Evolutionary conservation across 2,113 vertebrate genomes (phyloP).

Genomic region (Melospiza georgiana): DNA sequence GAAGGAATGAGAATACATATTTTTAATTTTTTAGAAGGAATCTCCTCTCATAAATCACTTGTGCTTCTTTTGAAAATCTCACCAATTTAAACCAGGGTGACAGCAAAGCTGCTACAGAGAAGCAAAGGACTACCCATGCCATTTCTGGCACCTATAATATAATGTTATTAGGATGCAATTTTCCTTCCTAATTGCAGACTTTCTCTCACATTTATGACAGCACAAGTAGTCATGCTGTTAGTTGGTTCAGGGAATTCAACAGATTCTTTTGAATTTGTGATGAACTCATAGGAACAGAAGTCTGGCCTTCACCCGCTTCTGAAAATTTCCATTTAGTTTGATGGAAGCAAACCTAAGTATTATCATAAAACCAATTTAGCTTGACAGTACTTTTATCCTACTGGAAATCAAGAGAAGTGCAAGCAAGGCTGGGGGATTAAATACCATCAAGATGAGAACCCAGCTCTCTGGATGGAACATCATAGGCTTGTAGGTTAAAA

Average conservation of each 20-base stretch:
- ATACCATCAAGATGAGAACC: neutral
- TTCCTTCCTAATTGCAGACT: neutral
- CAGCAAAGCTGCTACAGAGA: neutral
- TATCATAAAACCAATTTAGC: neutral
- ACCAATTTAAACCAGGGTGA: neutral
- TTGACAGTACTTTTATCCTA: neutral
- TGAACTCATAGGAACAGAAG: neutral
- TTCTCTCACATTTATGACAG: neutral
- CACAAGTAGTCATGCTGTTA: neutral
- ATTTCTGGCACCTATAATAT: neutral
- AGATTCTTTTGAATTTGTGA: neutral
- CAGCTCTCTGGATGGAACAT: neutral
- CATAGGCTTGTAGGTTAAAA: constrained; percentile 6
- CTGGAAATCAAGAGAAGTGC: neutral
- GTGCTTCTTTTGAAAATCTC: neutral
- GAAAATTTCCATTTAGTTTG: neutral
- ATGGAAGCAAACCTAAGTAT: neutral
- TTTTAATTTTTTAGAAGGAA: neutral
- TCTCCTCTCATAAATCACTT: neutral
- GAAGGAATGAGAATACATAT: neutral
- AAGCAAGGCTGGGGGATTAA: neutral
- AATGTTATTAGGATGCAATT: neutral
- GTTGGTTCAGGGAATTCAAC: neutral
- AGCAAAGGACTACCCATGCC: neutral
- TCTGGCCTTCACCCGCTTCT: neutral